Evolutionary conservation across 2,113 vertebrate genomes (phyloP), one percentile per base, ranked within the genome.

Genomic region (Saccopteryx leptura): DNA sequence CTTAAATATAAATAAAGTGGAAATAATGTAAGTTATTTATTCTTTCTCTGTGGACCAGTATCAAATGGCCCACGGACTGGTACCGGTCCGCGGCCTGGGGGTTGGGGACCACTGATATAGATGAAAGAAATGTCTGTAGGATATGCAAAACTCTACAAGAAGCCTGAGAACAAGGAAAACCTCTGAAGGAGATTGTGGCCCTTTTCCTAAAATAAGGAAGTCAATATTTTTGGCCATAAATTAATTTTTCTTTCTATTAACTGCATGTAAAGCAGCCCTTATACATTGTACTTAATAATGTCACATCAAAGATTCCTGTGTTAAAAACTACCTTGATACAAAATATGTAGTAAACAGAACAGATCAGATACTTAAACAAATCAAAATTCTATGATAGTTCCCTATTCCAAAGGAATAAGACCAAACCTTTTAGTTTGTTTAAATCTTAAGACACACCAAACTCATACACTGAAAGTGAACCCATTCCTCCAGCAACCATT

Each of bases 271-370:
- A 85, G 9, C 58, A 88, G 33, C 3, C 2, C 63, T 48, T 75
- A 14, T 23, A 54, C 7, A 56, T 8, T 54, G 17, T 5, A 82
- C 9, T 58, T 85, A 71, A 68, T 88, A 78, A 92, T 31, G 3
- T 72, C 69, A 90, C 5, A 33, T 78, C 28, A 74, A 48, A 18
- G 2, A 82, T 2, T 82, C 13, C n/a, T 9, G 39, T 85, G 19
- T 33, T 82, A 68, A 95, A 92, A 72, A 60, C 50, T 26, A 92
- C 31, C 52, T 61, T 28, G 48, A 87, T 21, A 94, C 24, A 90
- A 85, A 94, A 17, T 52, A 76, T 5, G 3, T n/a, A 12, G 1
- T 71, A 58, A 80, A 58, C 19, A 66, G 17, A 80, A 88, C 4
- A 79, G 0, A 56, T 66, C 11, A 84, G 33, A 24, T 48, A 48